Percentiles rank a stretch among this genome's conserved stretches.
Evolutionary conservation across 2,113 vertebrate genomes (phyloP).

Genomic region (Oplegnathus fasciatus): DNA sequence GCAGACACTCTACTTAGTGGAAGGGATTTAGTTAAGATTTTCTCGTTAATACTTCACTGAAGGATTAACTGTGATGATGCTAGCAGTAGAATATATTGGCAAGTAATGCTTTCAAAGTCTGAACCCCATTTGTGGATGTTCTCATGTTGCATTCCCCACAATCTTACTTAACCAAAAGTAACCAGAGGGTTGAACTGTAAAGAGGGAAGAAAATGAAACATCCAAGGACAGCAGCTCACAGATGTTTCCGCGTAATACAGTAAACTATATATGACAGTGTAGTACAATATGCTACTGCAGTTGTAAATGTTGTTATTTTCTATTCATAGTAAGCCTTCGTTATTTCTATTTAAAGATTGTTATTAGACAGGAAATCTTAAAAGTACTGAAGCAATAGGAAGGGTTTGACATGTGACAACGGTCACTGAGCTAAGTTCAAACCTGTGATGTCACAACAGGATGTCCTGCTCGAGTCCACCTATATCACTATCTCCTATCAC

Average conservation of each 20-base stretch:
- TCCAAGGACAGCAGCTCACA: background rate
- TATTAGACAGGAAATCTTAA: background rate
- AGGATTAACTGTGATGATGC: slow-evolving; percentile 23
- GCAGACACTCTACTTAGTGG: background rate
- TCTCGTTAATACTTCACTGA: slow-evolving; percentile 19
- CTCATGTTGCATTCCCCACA: background rate
- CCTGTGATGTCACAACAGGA: background rate
- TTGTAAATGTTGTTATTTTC: background rate
- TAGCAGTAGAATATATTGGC: background rate
- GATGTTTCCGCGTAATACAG: background rate
- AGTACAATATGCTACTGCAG: background rate
- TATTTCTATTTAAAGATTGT: background rate
- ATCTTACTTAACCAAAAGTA: background rate
- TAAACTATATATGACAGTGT: background rate
- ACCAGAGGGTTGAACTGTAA: background rate
- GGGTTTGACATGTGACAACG: background rate
- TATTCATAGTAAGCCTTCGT: background rate
- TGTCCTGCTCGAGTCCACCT: background rate
- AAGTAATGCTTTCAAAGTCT: background rate
- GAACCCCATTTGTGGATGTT: background rate
- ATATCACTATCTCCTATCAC: too few species aligned
- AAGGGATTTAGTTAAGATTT: slow-evolving; percentile 30
- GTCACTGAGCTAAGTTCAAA: slow-evolving; percentile 6
- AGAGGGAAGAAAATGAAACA: background rate
- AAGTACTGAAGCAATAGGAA: background rate